A percentile compares a stretch with the other conserved stretches of the same genome.
phyloP scores from a whole-genome alignment of 2,888 invertebrate genomes.

The Gisinianus flammeolus region DNA sequence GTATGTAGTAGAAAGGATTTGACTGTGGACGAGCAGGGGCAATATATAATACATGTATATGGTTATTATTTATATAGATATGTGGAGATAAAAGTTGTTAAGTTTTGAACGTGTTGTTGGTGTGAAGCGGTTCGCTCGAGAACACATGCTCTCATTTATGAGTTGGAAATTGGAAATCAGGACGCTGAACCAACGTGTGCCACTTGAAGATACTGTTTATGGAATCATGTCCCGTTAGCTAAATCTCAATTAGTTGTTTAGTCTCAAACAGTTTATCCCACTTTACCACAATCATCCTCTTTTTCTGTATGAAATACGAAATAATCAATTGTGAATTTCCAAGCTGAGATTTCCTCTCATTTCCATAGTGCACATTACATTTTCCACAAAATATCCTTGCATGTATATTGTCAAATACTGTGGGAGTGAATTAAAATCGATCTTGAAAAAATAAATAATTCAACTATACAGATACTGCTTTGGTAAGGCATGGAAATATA shows the following conservation, averaged over 20 bases:
- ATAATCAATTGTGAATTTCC: too few relatives aligned
- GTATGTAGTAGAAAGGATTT: too few relatives aligned
- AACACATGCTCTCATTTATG: constrained; percentile 39
- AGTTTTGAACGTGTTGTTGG: not conserved
- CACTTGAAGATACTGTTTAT: constrained; percentile 18
- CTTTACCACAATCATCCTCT: constrained; percentile 1
- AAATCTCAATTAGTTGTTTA: constrained; percentile 30
- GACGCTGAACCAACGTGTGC: constrained; percentile 25
- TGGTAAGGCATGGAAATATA: too few relatives aligned
- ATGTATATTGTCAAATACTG: too few relatives aligned
- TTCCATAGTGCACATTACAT: too few relatives aligned
- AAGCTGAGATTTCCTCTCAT: too few relatives aligned
- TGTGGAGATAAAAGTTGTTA: too few relatives aligned
- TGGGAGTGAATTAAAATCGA: too few relatives aligned
- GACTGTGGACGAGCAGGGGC: not conserved
- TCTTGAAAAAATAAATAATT: too few relatives aligned
- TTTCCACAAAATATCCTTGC: too few relatives aligned
- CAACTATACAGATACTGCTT: too few relatives aligned
- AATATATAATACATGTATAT: not conserved
- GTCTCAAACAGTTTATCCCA: constrained; percentile 13
- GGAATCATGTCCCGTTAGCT: constrained; percentile 29
- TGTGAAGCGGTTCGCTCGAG: constrained; percentile 20
- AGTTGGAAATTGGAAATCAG: constrained; percentile 39
- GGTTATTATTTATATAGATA: not conserved
- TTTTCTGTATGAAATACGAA: too few relatives aligned